phyloP scores from a whole-genome alignment of 2,888 invertebrate genomes.

The Protonemura montana region DNA sequence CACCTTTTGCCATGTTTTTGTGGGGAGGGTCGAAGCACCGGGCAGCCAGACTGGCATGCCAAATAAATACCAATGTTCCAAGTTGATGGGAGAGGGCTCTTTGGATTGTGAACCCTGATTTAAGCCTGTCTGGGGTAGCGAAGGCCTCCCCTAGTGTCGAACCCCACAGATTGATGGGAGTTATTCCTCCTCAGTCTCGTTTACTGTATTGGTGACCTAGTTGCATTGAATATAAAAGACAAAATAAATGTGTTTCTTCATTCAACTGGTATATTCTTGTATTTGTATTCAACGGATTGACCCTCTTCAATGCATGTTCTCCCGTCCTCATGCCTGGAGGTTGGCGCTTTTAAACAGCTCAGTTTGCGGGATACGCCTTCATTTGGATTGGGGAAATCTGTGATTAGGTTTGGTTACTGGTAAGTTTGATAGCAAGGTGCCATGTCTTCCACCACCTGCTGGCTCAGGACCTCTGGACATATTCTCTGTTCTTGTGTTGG shows the following conservation, averaged over 20 bases:
- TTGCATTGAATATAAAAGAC: conserved; percentile 68
- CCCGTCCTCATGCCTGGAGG: too few species aligned
- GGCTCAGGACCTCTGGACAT: too few species aligned
- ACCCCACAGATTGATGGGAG: conserved; percentile 47
- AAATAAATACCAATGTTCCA: conserved; percentile 36
- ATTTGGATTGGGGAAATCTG: too few species aligned
- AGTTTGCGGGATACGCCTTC: too few species aligned
- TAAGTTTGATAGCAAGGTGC: too few species aligned
- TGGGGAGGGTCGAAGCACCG: conserved; percentile 40
- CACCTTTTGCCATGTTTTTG: conserved; percentile 45
- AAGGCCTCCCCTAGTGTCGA: conserved; percentile 45
- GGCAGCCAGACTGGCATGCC: conserved; percentile 30
- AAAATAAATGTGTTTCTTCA: conserved; percentile 74
- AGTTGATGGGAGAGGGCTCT: conserved; percentile 29
- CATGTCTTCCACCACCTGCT: too few species aligned
- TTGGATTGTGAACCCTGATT: conserved; percentile 42
- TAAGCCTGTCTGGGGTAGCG: conserved; percentile 39
- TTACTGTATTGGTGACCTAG: conserved; percentile 61
- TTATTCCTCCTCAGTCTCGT: conserved; percentile 51
- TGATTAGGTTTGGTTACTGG: too few species aligned
- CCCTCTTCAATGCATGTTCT: too few species aligned
- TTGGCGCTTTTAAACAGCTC: too few species aligned
- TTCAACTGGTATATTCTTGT: conserved; percentile 39
- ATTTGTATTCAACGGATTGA: background rate
- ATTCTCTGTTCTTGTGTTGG: too few species aligned